phyloP scores from a whole-genome alignment of 2,888 invertebrate genomes.

The Patella pellucida region DNA sequence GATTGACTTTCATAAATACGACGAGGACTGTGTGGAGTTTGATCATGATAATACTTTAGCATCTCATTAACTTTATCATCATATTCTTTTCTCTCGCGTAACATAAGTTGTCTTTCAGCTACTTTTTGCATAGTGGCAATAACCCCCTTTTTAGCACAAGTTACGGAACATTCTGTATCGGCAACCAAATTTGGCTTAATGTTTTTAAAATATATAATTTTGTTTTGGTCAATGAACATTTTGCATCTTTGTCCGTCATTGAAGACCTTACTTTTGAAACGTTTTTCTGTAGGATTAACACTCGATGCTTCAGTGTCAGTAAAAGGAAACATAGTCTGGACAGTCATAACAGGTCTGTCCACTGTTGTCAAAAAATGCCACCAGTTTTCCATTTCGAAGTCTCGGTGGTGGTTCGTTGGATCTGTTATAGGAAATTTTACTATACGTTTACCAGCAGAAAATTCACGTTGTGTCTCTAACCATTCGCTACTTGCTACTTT shows the following conservation, averaged over 20 bases:
- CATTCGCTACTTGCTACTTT: too few species aligned
- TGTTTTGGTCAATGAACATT: neutral
- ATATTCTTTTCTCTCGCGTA: neutral
- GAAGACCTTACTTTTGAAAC: neutral
- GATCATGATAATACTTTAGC: too few species aligned
- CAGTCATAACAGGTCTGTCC: neutral
- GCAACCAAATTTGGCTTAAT: neutral
- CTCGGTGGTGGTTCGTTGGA: too few species aligned
- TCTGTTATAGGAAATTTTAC: too few species aligned
- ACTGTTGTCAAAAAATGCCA: too few species aligned
- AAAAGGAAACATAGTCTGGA: neutral
- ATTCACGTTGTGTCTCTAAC: too few species aligned
- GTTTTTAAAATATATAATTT: neutral
- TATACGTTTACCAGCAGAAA: too few species aligned
- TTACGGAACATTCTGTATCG: neutral
- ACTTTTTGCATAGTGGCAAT: neutral
- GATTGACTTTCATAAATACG: too few species aligned
- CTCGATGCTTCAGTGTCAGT: neutral
- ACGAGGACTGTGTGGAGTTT: too few species aligned
- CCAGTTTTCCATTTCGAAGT: too few species aligned
- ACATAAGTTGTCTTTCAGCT: neutral
- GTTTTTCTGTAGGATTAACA: neutral
- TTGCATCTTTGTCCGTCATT: neutral
- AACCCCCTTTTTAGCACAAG: too few species aligned
- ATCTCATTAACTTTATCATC: neutral